These are phyloP conservation scores for Clunio marinus DNA, from an alignment of 2,888 invertebrate genomes.

Conservation along the genomic window DNA sequence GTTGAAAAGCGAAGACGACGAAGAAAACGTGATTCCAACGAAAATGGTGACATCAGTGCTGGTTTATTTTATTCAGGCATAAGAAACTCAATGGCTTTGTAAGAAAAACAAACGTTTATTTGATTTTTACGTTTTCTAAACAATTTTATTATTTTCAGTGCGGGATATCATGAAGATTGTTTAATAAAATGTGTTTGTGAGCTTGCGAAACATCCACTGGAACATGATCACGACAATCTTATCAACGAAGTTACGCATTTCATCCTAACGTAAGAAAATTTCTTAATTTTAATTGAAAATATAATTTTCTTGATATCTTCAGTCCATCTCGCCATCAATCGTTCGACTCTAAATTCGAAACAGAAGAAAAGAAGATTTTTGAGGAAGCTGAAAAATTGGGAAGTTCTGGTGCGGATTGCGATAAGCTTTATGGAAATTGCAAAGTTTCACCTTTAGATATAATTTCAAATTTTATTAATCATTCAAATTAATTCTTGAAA, in stretches of 20 bases:
- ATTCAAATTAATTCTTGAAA: slow-evolving; percentile 30
- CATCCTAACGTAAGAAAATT: slow-evolving; percentile 62
- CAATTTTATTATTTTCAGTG: slow-evolving; percentile 51
- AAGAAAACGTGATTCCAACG: neutral
- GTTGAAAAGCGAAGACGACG: neutral
- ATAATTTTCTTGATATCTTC: slow-evolving; percentile 31
- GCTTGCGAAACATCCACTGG: slow-evolving; percentile 60
- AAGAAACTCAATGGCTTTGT: slow-evolving; percentile 45
- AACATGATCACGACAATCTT: slow-evolving; percentile 55
- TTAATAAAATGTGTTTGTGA: slow-evolving; percentile 66
- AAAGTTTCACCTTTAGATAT: slow-evolving; percentile 41
- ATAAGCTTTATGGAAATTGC: slow-evolving; percentile 46
- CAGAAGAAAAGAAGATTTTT: slow-evolving; percentile 46
- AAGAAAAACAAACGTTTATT: slow-evolving; percentile 40
- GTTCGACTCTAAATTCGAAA: slow-evolving; percentile 54
- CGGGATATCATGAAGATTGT: slow-evolving; percentile 64
- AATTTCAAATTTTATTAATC: slow-evolving; percentile 40
- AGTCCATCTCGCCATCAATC: slow-evolving; percentile 56
- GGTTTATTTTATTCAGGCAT: slow-evolving; percentile 48
- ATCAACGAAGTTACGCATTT: slow-evolving; percentile 64
- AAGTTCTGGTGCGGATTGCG: slow-evolving; percentile 46
- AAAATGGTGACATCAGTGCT: slow-evolving; percentile 47
- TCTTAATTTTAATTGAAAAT: neutral
- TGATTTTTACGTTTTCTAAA: slow-evolving; percentile 1
- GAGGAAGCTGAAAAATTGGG: slow-evolving; percentile 48